Base-by-base conservation (phyloP, 1,140 invertebrate genomes). In the Yoshiicerus persimilis region DNA sequence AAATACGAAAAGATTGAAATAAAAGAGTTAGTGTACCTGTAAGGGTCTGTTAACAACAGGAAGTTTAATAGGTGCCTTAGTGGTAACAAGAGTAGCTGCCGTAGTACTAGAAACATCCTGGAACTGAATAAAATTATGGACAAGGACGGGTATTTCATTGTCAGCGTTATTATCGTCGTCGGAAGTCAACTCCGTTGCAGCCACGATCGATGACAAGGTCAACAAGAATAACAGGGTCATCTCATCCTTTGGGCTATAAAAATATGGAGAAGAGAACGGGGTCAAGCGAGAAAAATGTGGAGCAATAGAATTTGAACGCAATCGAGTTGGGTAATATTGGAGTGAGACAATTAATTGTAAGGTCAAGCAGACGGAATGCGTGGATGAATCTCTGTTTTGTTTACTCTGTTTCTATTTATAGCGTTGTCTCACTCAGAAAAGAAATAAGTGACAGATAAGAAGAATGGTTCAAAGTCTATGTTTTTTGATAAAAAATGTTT, bases 41-140 rank as follows among this genome's bases (percentile, higher is more conserved):
- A 89, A 32, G 30, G 88, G 86, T 47, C 86, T 80, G 41, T 87
- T 89, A 86, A 89, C 88, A 47, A 89, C 80, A 20, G 86, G 88
- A 20, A 89, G 88, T 38, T 80, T 23, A 25, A 85, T 85, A 41
- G 88, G 75, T 11, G 86, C 32, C 80, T 56, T 88, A 23, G 34
- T 88, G 1, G 38, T n/a, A 10, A 34, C 39, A 20, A 47, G 20
- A 11, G 88, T 86, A n/a, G 83, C 23, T 16, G 80, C 27, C 16
- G 86, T 77, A 6, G 88, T 41, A 4, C 62, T 66, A 36, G 41
- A 75, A 23, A 75, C 85, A 39, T 88, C 85, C 36, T 70, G 30
- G 47, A 86, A 85, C 32, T 36, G 32, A 36, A 36, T 38, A 80
- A 80, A 80, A 80, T 88, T 34, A 75, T 84, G 87, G 41, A 87